phyloP scores from a whole-genome alignment of 2,797 vertebrate species.

The Champsocephalus esox region DNA sequence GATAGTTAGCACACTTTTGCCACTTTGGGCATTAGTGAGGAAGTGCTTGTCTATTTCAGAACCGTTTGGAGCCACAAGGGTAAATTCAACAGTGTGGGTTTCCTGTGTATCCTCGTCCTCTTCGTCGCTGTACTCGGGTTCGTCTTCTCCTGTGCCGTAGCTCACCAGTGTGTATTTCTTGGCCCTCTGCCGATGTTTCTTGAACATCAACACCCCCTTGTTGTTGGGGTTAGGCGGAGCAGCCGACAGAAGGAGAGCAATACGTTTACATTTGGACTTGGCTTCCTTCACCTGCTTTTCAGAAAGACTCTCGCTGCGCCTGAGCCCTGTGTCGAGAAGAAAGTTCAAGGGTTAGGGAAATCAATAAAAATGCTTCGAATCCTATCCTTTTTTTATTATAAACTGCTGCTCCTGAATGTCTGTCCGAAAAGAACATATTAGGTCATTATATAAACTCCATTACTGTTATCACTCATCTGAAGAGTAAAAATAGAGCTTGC shows the following conservation, averaged over 20 bases:
- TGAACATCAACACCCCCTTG: slow-evolving; percentile 99
- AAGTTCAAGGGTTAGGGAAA: slow-evolving; percentile 12
- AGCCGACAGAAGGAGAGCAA: slow-evolving; percentile 93
- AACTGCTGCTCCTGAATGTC: not conserved
- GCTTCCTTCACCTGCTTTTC: slow-evolving; percentile 98
- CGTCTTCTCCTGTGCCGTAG: slow-evolving; percentile 96
- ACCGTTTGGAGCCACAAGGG: slow-evolving; percentile 86
- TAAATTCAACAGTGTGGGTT: slow-evolving; percentile 86
- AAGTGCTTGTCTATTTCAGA: slow-evolving; percentile 91
- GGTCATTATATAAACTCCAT: not conserved
- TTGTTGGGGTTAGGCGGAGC: slow-evolving; percentile 94
- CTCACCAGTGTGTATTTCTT: slow-evolving; percentile 97
- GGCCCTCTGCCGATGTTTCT: slow-evolving; percentile 94
- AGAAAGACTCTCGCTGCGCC: slow-evolving; percentile 94
- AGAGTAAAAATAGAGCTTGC: slow-evolving; percentile 21
- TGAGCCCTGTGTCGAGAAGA: slow-evolving; percentile 86
- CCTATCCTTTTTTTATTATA: not conserved
- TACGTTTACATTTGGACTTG: slow-evolving; percentile 99
- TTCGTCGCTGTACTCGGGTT: slow-evolving; percentile 84
- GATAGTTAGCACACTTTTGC: slow-evolving; percentile 86
- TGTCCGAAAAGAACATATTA: not conserved
- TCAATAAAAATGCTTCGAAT: slow-evolving; percentile 25
- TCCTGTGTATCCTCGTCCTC: slow-evolving; percentile 83
- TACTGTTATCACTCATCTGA: not conserved
- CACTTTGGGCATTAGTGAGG: slow-evolving; percentile 83